Percentiles rank a stretch among this genome's conserved stretches.
These are phyloP conservation scores for Drosophila micromelanica DNA, from an alignment of 1,140 invertebrate genomes.

Conservation along the genomic window DNA sequence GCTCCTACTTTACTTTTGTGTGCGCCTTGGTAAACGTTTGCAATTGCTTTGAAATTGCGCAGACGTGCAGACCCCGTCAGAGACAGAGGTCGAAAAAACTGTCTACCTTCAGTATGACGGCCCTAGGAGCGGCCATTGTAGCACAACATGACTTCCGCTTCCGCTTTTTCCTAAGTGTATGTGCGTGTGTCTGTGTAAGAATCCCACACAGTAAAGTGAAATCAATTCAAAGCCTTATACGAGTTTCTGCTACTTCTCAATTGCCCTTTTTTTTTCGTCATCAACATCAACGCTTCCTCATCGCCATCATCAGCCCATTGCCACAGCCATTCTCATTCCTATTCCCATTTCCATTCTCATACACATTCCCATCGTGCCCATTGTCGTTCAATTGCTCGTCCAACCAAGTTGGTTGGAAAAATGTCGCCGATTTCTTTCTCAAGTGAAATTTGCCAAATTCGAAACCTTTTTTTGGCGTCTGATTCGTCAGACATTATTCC, in stretches of 20 bases:
- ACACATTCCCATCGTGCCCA: slow-evolving; percentile 27
- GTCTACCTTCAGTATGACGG: slow-evolving; percentile 57
- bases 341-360: slow-evolving; percentile 7
- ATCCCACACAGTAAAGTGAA: slow-evolving; percentile 43
- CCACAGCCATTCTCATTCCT: slow-evolving; percentile 13
- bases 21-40: slow-evolving; percentile 73
- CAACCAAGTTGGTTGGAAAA: slow-evolving; percentile 26
- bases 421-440: slow-evolving; percentile 24
- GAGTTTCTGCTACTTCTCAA: slow-evolving; percentile 33
- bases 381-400: slow-evolving; percentile 37
- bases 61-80: slow-evolving; percentile 61
- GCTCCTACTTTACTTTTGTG: slow-evolving; percentile 65
- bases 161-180: slow-evolving; percentile 18
- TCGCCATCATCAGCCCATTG: slow-evolving; percentile 39
- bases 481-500: neutral
- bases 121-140: slow-evolving; percentile 62
- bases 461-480: slow-evolving; percentile 18
- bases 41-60: slow-evolving; percentile 79
- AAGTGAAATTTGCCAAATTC: slow-evolving; percentile 13
- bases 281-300: slow-evolving; percentile 58
- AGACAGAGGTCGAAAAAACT: slow-evolving; percentile 51
- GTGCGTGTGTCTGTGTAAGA: slow-evolving; percentile 10
- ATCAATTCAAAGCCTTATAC: slow-evolving; percentile 62
- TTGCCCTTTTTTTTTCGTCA: slow-evolving; percentile 61
- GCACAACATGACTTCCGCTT: slow-evolving; percentile 77